phyloP scores from a whole-genome alignment of 2,888 invertebrate genomes.

The Synanthedon myopaeformis region DNA sequence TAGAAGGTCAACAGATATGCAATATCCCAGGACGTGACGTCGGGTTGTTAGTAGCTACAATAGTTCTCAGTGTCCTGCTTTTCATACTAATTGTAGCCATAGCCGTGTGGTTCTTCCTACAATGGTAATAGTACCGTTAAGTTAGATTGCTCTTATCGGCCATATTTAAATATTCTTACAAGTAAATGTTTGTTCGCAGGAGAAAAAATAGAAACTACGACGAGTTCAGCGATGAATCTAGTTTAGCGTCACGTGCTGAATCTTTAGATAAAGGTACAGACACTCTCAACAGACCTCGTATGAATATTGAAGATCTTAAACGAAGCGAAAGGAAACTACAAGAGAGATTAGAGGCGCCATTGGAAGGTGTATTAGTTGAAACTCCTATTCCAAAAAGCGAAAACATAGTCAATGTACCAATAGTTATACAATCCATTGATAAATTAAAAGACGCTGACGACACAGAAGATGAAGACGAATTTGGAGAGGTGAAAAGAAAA shows the following conservation, averaged over 20 bases:
- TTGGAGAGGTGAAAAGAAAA: conserved; percentile 35
- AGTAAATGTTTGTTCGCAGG: conserved; percentile 25
- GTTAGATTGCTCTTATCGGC: conserved; percentile 10
- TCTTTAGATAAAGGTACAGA: conserved; percentile 21
- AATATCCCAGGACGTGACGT: conserved; percentile 32
- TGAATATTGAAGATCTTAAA: conserved; percentile 48
- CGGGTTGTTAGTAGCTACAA: conserved; percentile 49
- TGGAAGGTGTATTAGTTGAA: conserved; percentile 22
- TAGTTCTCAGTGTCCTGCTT: conserved; percentile 45
- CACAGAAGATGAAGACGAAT: conserved; percentile 51
- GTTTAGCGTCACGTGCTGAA: conserved; percentile 32
- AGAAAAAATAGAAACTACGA: conserved; percentile 33
- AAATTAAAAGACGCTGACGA: conserved; percentile 49
- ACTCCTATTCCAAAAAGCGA: conserved; percentile 18
- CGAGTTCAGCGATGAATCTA: conserved; percentile 38
- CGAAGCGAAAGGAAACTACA: conserved; percentile 48
- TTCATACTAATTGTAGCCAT: conserved; percentile 39
- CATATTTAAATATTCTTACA: not conserved
- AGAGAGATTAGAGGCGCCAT: conserved; percentile 44
- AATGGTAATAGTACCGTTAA: conserved; percentile 42
- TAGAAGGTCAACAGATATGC: conserved; percentile 34
- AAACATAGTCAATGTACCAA: conserved; percentile 15
- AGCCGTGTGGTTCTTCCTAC: conserved; percentile 42
- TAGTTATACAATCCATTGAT: conserved; percentile 55
- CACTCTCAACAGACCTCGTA: conserved; percentile 25